Evolutionary conservation across 2,888 invertebrate species (phyloP).

Genomic region (Melinopterus prodromus): DNA sequence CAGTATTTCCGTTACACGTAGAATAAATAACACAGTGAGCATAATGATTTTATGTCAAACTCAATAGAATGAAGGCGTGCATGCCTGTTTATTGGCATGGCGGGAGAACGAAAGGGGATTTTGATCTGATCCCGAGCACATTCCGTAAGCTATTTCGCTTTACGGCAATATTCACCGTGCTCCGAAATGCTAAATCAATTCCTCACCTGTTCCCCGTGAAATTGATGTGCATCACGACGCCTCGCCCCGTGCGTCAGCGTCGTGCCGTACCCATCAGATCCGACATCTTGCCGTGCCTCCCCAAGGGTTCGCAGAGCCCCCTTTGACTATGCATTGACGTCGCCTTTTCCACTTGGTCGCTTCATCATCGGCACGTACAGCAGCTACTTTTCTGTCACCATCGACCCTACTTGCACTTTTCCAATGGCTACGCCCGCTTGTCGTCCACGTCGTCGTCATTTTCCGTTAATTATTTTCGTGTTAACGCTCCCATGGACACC

Average conservation of each 20-base stretch:
- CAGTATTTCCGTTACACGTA: no score
- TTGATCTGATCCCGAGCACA: slow-evolving; percentile 31
- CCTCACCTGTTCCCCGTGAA: slow-evolving; percentile 46
- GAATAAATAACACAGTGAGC: neutral
- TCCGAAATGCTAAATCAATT: slow-evolving; percentile 47
- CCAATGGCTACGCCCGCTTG: neutral
- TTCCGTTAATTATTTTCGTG: slow-evolving; percentile 28
- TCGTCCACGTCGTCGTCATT: neutral
- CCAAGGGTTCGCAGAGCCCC: slow-evolving; percentile 13
- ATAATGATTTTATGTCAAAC: neutral
- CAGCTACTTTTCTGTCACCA: slow-evolving; percentile 48
- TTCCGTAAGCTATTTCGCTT: slow-evolving; percentile 38
- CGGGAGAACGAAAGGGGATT: slow-evolving; percentile 10
- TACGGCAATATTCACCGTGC: slow-evolving; percentile 37
- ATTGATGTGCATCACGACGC: slow-evolving; percentile 41
- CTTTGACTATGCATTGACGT: slow-evolving; percentile 41
- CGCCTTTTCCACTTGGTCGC: slow-evolving; percentile 40
- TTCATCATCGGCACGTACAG: slow-evolving; percentile 53
- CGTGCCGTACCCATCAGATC: neutral
- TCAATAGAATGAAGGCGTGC: neutral
- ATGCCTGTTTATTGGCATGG: neutral
- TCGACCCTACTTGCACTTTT: slow-evolving; percentile 4
- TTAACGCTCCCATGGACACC: slow-evolving; percentile 26
- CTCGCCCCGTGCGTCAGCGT: slow-evolving; percentile 27
- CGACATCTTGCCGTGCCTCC: slow-evolving; percentile 33